phyloP scores from a whole-genome alignment of 1,140 invertebrate species.

The Cotesia glomerata region DNA sequence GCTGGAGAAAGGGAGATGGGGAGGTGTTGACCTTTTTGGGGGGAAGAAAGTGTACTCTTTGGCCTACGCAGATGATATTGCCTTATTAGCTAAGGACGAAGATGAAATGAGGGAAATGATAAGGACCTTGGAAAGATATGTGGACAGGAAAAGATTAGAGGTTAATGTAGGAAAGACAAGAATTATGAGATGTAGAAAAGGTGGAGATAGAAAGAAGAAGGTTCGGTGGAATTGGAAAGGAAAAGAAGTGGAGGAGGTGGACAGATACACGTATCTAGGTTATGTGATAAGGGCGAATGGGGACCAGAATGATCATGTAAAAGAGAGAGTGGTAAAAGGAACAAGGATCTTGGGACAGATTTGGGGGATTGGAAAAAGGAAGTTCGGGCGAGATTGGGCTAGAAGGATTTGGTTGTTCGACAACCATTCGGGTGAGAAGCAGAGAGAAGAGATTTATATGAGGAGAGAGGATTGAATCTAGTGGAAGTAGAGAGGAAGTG shows the following conservation, averaged over 20 bases:
- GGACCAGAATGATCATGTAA: slow-evolving; percentile 3
- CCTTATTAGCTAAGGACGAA: slow-evolving; percentile 4
- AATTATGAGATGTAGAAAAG: slow-evolving; percentile 19
- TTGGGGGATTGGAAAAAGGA: slow-evolving; percentile 12
- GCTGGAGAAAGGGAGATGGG: not conserved
- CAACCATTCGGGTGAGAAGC: not conserved
- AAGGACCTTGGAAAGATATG: slow-evolving; percentile 14
- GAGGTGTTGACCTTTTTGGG: slow-evolving; percentile 3
- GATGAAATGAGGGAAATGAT: slow-evolving; percentile 23
- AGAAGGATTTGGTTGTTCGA: slow-evolving; percentile 17
- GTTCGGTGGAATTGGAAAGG: slow-evolving; percentile 7
- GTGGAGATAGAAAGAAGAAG: slow-evolving; percentile 13
- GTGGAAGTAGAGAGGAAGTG: too few species aligned
- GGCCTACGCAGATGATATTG: slow-evolving; percentile 22
- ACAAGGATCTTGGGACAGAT: slow-evolving; percentile 2
- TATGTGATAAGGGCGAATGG: slow-evolving; percentile 16
- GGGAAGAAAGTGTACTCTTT: slow-evolving; percentile 8
- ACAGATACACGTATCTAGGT: slow-evolving; percentile 16
- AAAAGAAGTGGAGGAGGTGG: slow-evolving; percentile 11
- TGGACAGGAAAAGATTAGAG: slow-evolving; percentile 10
- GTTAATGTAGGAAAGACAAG: slow-evolving; percentile 22
- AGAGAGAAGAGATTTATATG: not conserved
- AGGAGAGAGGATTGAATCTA: not conserved
- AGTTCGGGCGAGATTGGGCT: not conserved
- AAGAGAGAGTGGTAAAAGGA: slow-evolving; percentile 20